These are phyloP conservation scores for Bombus waltoni DNA, from an alignment of 1,140 invertebrate species.

Conservation along the genomic window DNA sequence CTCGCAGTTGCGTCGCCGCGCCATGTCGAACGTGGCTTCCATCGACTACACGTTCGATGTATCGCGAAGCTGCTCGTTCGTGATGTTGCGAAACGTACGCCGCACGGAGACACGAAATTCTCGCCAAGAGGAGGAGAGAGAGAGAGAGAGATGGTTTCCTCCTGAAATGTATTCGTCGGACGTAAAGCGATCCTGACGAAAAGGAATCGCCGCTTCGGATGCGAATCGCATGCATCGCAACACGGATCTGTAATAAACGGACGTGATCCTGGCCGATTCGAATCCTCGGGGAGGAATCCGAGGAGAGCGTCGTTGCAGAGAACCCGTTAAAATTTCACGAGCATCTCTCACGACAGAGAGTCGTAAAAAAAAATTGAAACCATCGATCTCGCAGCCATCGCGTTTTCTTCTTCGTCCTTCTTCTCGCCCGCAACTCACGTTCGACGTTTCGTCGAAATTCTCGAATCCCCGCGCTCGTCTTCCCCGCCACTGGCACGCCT, in stretches of 20 bases:
- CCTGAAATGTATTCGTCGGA: background rate
- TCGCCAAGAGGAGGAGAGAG: no score
- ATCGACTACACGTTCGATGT: no score
- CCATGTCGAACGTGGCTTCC: no score
- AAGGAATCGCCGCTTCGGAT: slow-evolving; percentile 30
- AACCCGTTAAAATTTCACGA: slow-evolving; percentile 73
- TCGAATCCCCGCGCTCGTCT: background rate
- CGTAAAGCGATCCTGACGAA: slow-evolving; percentile 56
- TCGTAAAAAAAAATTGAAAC: slow-evolving; percentile 76
- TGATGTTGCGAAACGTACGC: no score
- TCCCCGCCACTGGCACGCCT: no score
- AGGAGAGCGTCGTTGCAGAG: slow-evolving; percentile 56
- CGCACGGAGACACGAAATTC: no score
- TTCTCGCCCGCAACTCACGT: slow-evolving; percentile 37
- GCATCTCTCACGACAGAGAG: slow-evolving; percentile 52
- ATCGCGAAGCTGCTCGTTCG: no score
- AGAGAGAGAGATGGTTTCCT: background rate
- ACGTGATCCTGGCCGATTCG: slow-evolving; percentile 55
- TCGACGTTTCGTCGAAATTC: slow-evolving; percentile 35
- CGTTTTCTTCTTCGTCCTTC: slow-evolving; percentile 9
- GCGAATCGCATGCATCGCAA: slow-evolving; percentile 57
- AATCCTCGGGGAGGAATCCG: slow-evolving; percentile 57
- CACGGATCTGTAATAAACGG: slow-evolving; percentile 67
- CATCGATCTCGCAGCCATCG: slow-evolving; percentile 67
- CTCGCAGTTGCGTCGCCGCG: no score